Percentiles rank a stretch among this genome's conserved stretches.
Conservation (phyloP, 2,888 invertebrate species). For the Margaritifera margaritifera region DNA sequence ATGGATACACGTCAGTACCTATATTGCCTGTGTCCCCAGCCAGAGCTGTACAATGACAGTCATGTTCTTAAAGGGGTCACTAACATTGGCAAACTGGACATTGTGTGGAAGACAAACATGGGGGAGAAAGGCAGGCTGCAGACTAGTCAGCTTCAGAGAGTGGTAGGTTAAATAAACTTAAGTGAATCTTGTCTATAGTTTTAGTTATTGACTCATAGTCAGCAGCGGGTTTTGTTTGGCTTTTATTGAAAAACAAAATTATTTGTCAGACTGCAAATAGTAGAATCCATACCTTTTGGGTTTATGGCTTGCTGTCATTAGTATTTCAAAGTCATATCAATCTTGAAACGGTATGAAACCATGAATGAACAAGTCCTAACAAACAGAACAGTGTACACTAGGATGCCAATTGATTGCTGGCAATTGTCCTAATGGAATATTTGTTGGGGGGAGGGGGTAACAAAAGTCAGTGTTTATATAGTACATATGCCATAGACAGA, state of each 20-base stretch:
- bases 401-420: no score
- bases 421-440: no score
- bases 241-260: background rate
- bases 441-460: no score
- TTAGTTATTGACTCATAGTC: background rate
- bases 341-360: no score
- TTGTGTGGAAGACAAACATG: conserved; percentile 97
- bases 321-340: no score
- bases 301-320: no score
- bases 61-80: conserved; percentile 80
- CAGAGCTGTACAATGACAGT: conserved; percentile 84
- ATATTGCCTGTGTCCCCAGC: conserved; percentile 90
- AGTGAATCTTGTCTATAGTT: background rate
- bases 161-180: conserved; percentile 76
- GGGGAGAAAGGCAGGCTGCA: conserved; percentile 97
- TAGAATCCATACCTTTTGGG: background rate
- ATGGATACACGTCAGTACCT: conserved; percentile 95
- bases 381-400: no score
- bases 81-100: conserved; percentile 92
- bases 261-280: background rate
- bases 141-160: conserved; percentile 93
- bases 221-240: background rate
- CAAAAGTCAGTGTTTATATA: no score
- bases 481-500: no score
- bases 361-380: no score